phyloP scores from a whole-genome alignment of 2,888 invertebrate species.

The Hydroisotoma schaefferi region DNA sequence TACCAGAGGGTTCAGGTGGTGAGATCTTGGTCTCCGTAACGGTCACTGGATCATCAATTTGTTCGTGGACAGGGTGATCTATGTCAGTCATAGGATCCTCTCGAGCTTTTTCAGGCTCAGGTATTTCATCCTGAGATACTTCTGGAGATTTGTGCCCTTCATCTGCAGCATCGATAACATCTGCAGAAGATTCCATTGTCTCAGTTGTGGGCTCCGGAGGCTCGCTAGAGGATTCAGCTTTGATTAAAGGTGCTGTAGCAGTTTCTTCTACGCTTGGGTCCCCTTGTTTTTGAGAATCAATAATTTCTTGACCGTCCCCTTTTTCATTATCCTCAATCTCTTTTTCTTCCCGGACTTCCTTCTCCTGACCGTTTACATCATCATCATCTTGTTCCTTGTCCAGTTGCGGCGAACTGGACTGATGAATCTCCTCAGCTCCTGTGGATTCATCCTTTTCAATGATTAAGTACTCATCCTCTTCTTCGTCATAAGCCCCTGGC shows the following conservation, averaged over 20 bases:
- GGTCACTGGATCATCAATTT: neutral
- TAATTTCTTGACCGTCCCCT: conserved; percentile 50
- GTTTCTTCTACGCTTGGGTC: conserved; percentile 16
- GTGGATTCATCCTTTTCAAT: conserved; percentile 46
- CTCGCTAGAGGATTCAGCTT: neutral
- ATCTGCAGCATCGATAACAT: neutral
- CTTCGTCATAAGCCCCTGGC: conserved; percentile 45
- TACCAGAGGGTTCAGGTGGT: neutral
- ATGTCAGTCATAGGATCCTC: neutral
- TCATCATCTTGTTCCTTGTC: neutral
- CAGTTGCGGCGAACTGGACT: too few species aligned
- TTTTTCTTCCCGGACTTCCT: conserved; percentile 25
- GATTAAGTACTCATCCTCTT: conserved; percentile 48
- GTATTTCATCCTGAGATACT: neutral
- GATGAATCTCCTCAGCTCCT: conserved; percentile 26
- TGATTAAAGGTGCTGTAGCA: neutral
- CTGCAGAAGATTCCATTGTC: neutral
- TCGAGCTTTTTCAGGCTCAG: conserved; percentile 3
- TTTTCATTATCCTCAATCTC: conserved; percentile 25
- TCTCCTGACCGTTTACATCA: conserved; percentile 1
- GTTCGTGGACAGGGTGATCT: neutral
- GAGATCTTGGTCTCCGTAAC: neutral
- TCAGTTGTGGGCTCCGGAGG: neutral
- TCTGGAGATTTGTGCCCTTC: neutral
- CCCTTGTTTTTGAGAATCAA: conserved; percentile 33